phyloP scores from a whole-genome alignment of 2,797 vertebrate genomes.

The Diplodus sargus region DNA sequence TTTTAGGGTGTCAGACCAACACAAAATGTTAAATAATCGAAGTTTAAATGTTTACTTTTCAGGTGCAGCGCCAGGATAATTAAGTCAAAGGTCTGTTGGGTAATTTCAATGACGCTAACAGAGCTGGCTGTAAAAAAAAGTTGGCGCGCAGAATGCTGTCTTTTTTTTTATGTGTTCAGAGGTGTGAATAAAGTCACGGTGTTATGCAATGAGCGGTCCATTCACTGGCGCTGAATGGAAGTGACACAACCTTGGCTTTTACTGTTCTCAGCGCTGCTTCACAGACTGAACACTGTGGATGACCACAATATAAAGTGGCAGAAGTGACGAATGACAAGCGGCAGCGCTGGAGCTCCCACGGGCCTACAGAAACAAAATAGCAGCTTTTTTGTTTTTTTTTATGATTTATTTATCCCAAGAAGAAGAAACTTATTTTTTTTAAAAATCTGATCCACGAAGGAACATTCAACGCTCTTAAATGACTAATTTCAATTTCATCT shows the following conservation, averaged over 20 bases:
- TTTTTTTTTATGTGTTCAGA: slow-evolving; percentile 23
- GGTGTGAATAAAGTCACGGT: slow-evolving; percentile 56
- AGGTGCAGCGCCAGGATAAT: neutral
- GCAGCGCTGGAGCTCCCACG: neutral
- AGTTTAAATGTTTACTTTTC: slow-evolving; percentile 8
- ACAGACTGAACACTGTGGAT: neutral
- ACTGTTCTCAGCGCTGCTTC: neutral
- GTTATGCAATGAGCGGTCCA: slow-evolving; percentile 26
- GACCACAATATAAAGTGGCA: neutral
- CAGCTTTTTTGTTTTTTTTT: neutral
- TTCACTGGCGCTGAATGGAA: slow-evolving; percentile 29
- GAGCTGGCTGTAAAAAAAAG: slow-evolving; percentile 15
- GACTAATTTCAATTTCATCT: too few relatives aligned
- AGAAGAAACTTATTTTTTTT: neutral
- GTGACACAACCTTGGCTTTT: neutral
- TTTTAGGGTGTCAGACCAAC: neutral
- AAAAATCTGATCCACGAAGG: too few relatives aligned
- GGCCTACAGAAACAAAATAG: neutral
- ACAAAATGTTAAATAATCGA: neutral
- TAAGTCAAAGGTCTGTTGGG: neutral
- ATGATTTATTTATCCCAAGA: neutral
- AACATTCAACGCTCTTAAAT: neutral
- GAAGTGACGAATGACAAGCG: neutral
- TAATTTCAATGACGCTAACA: slow-evolving; percentile 32
- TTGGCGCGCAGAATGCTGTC: neutral